Percentiles rank a stretch among this genome's conserved stretches.
phyloP scores from a whole-genome alignment of 1,140 invertebrate genomes.

The Carposina sasakii region DNA sequence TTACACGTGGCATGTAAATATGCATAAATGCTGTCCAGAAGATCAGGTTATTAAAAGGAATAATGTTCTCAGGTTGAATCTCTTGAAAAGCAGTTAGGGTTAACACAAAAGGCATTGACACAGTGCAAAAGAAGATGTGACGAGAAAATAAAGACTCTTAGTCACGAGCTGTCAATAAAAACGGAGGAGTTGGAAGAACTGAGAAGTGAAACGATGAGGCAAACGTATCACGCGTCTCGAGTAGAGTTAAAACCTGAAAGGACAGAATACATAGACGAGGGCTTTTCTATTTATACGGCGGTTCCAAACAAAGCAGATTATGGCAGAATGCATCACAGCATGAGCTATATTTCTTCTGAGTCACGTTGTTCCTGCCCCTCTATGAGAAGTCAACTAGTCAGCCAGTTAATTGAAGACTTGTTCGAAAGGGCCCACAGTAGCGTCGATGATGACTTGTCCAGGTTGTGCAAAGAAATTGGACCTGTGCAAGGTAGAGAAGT shows the following conservation, averaged over 20 bases:
- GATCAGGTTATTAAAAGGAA: constrained; percentile 55
- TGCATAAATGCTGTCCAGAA: constrained; percentile 39
- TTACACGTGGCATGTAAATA: constrained; percentile 39
- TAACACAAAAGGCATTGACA: constrained; percentile 58
- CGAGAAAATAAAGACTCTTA: constrained; percentile 65
- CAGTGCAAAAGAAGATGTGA: constrained; percentile 66
- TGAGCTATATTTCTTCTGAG: constrained; percentile 59
- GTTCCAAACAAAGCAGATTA: constrained; percentile 63
- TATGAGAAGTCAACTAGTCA: constrained; percentile 61
- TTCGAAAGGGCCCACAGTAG: constrained; percentile 61
- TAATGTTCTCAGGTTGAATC: constrained; percentile 70
- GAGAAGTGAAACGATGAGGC: constrained; percentile 57
- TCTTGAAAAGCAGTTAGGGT: constrained; percentile 68
- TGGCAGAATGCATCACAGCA: constrained; percentile 63
- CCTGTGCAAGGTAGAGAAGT: constrained; percentile 43
- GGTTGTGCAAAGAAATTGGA: constrained; percentile 50
- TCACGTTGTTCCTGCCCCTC: constrained; percentile 58
- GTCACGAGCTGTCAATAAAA: constrained; percentile 65
- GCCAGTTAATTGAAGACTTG: constrained; percentile 60
- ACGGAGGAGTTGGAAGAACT: constrained; percentile 67
- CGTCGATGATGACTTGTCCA: constrained; percentile 52
- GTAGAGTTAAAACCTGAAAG: constrained; percentile 59
- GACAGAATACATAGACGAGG: constrained; percentile 59
- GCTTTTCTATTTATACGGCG: constrained; percentile 57
- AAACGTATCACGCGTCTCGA: constrained; percentile 52